phyloP scores from a whole-genome alignment of 2,113 vertebrate genomes.

The Lichenostomus cassidix region DNA sequence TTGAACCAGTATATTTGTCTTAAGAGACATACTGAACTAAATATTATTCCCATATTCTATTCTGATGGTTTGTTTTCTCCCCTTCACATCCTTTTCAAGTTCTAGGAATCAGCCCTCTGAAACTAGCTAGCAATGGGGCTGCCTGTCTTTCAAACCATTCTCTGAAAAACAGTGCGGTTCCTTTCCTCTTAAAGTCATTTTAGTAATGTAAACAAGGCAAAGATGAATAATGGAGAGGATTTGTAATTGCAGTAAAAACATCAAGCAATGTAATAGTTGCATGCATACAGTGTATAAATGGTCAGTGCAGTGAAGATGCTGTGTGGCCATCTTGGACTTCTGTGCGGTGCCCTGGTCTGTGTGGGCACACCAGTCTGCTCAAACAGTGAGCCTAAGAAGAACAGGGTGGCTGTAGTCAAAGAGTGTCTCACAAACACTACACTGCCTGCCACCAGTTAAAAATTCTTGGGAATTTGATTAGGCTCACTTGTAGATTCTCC shows the following conservation, averaged over 20 bases:
- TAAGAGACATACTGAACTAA: background rate
- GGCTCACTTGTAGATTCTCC: background rate
- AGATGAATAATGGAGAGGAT: background rate
- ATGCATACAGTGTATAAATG: rapidly evolving
- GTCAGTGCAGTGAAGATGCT: background rate
- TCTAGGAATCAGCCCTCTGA: background rate
- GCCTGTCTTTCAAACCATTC: background rate
- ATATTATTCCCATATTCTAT: background rate
- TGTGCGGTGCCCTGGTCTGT: background rate
- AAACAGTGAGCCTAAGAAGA: background rate
- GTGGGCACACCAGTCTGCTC: background rate
- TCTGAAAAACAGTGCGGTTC: rapidly evolving
- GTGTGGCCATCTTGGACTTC: rapidly evolving
- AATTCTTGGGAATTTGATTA: background rate
- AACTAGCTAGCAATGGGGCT: background rate
- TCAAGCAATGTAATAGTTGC: background rate
- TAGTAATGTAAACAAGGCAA: background rate
- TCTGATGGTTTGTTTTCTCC: background rate
- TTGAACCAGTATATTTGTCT: background rate
- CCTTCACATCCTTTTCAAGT: background rate
- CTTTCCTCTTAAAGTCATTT: background rate
- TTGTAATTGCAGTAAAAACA: background rate
- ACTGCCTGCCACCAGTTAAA: background rate
- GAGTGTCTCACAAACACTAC: background rate
- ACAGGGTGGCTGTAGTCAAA: background rate